A percentile compares a stretch with the other conserved stretches of the same genome.
Evolutionary conservation across 2,888 invertebrate genomes (phyloP).

Genomic region (Carcina quercana): DNA sequence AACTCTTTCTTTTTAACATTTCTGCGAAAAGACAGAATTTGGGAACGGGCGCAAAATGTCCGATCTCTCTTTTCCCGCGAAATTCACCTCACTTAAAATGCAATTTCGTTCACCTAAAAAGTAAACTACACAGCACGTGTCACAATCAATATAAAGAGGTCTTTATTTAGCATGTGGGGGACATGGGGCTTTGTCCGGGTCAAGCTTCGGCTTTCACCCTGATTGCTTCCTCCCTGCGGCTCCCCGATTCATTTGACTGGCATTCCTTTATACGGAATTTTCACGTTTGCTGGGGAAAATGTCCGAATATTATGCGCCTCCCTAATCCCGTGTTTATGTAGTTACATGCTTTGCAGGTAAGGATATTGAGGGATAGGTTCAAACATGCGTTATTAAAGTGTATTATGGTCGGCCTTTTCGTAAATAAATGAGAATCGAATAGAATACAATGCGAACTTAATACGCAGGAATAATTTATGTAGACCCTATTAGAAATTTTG

Average conservation of each 20-base stretch:
- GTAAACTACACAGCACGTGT: slow-evolving; percentile 18
- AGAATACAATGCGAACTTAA: too few relatives aligned
- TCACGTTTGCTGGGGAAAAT: slow-evolving; percentile 4
- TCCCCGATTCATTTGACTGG: slow-evolving; percentile 22
- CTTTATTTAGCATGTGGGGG: slow-evolving; percentile 35
- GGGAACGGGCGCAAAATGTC: neutral
- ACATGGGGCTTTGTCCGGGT: slow-evolving; percentile 28
- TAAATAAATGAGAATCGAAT: too few relatives aligned
- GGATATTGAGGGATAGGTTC: too few relatives aligned
- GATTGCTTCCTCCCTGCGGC: slow-evolving; percentile 38
- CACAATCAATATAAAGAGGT: slow-evolving; percentile 30
- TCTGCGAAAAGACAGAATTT: neutral
- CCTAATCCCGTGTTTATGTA: too few relatives aligned
- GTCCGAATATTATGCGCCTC: slow-evolving; percentile 9
- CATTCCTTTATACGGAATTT: neutral
- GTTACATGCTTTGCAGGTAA: too few relatives aligned
- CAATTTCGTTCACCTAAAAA: slow-evolving; percentile 2
- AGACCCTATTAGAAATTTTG: too few relatives aligned
- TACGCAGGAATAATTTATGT: too few relatives aligned
- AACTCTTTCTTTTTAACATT: too few relatives aligned
- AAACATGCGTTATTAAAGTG: too few relatives aligned
- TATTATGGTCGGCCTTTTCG: too few relatives aligned
- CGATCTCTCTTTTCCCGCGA: neutral
- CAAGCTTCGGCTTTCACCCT: slow-evolving; percentile 44
- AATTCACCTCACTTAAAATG: neutral